These are phyloP conservation scores for Argyrosomus japonicus DNA, from an alignment of 2,113 vertebrate genomes.

Conservation along the genomic window DNA sequence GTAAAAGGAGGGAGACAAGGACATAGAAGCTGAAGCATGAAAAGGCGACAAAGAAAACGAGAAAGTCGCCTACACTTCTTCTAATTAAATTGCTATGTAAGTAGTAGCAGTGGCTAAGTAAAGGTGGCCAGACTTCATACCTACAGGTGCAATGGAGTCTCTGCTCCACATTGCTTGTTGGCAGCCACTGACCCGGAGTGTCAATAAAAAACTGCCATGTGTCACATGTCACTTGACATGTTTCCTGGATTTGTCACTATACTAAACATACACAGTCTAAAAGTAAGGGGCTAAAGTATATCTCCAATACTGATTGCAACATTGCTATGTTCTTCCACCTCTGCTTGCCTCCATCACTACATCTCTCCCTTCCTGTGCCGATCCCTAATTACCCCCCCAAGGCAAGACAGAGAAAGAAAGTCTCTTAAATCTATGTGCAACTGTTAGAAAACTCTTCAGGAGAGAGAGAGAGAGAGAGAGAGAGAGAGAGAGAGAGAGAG, in stretches of 20 bases:
- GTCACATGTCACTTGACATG: background rate
- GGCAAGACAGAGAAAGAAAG: constrained; percentile 45
- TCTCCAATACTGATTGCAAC: constrained; percentile 62
- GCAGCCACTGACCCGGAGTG: background rate
- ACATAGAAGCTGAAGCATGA: constrained; percentile 3
- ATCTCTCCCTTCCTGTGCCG: constrained; percentile 42
- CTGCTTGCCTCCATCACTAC: constrained; percentile 42
- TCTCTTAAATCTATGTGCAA: constrained; percentile 54
- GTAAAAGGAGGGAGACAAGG: constrained; percentile 1
- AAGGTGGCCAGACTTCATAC: background rate
- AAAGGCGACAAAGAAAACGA: background rate
- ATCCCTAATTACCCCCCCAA: constrained; percentile 65
- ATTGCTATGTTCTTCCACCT: constrained; percentile 39
- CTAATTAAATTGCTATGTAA: background rate
- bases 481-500: constrained; percentile 6
- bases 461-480: background rate
- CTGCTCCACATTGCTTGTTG: background rate
- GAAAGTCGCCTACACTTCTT: background rate
- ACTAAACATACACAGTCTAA: background rate
- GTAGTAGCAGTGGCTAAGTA: no score
- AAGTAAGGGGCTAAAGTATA: constrained; percentile 16
- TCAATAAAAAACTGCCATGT: background rate
- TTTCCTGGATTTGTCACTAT: background rate
- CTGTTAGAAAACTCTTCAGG: constrained; percentile 53
- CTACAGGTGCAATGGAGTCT: background rate